These are phyloP conservation scores for Meiosimyza decipiens DNA, from an alignment of 2,888 invertebrate genomes.

Conservation along the genomic window DNA sequence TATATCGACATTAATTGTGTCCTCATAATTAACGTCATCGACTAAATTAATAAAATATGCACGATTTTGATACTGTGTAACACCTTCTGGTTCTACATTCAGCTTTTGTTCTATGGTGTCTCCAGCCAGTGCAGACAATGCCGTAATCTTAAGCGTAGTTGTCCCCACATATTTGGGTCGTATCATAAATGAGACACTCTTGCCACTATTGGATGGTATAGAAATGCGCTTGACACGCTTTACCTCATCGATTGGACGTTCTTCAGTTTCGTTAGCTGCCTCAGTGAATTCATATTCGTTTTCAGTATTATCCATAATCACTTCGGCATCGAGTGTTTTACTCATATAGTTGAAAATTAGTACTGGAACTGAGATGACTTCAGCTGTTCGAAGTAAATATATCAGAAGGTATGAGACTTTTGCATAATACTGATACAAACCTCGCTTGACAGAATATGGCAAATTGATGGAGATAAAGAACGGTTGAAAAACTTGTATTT, in stretches of 20 bases:
- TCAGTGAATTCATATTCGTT: constrained; percentile 86
- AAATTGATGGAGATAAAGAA: constrained; percentile 89
- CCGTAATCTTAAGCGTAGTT: constrained; percentile 79
- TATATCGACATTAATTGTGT: constrained; percentile 68
- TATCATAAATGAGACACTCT: constrained; percentile 87
- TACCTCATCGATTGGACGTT: constrained; percentile 70
- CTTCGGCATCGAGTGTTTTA: constrained; percentile 79
- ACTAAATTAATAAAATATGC: constrained; percentile 79
- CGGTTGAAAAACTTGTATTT: constrained; percentile 81
- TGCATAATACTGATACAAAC: constrained; percentile 70
- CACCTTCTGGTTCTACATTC: constrained; percentile 84
- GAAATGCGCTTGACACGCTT: constrained; percentile 67
- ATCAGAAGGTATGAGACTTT: not conserved
- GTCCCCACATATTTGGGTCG: constrained; percentile 78
- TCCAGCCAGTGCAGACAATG: constrained; percentile 80
- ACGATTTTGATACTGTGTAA: constrained; percentile 78
- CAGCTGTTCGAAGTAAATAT: constrained; percentile 71
- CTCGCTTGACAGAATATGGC: constrained; percentile 88
- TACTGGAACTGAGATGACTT: constrained; percentile 88
- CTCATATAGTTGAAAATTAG: constrained; percentile 90
- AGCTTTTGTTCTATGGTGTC: constrained; percentile 82
- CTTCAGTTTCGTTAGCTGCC: constrained; percentile 79
- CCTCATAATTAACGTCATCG: constrained; percentile 71
- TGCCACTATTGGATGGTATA: constrained; percentile 78
- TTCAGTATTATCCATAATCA: constrained; percentile 85